Evolutionary conservation across 2,797 vertebrate genomes (phyloP).

Genomic region (Syngnathus rostellatus): DNA sequence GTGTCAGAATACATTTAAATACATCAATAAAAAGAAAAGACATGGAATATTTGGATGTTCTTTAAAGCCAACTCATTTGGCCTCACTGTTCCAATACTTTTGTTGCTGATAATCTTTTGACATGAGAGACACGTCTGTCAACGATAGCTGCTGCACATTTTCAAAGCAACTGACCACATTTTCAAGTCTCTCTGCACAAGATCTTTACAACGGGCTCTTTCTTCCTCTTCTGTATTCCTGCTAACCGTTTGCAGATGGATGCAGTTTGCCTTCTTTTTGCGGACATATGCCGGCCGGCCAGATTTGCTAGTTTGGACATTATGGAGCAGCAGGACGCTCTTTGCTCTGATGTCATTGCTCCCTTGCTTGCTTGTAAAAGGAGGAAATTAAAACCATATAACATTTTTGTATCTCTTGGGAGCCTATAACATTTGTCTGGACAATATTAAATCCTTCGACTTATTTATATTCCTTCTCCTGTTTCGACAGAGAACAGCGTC

Average conservation of each 20-base stretch:
- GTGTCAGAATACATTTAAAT: no score
- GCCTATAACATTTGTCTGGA: background rate
- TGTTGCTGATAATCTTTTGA: background rate
- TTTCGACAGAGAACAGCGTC: constrained; percentile 81
- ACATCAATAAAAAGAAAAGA: no score
- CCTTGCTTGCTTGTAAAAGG: constrained; percentile 40
- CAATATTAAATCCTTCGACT: background rate
- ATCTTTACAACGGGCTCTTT: constrained; percentile 1
- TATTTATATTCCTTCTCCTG: constrained; percentile 11
- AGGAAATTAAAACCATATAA: constrained; percentile 42
- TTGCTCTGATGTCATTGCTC: constrained; percentile 38
- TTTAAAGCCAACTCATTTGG: background rate
- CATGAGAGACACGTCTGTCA: background rate
- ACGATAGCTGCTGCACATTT: background rate
- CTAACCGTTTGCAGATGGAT: constrained; percentile 55
- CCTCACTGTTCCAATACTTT: background rate
- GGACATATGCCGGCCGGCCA: constrained; percentile 8
- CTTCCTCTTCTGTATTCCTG: constrained; percentile 38
- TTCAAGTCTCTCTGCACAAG: background rate
- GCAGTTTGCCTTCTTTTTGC: constrained; percentile 23
- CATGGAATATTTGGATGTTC: no score
- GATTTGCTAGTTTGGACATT: background rate
- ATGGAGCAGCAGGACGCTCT: constrained; percentile 11
- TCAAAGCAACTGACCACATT: background rate
- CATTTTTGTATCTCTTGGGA: background rate